These are phyloP conservation scores for Hydrozoanthus tunicans DNA, from an alignment of 64 coral and sea anemone genomes.

Conservation along the genomic window DNA sequence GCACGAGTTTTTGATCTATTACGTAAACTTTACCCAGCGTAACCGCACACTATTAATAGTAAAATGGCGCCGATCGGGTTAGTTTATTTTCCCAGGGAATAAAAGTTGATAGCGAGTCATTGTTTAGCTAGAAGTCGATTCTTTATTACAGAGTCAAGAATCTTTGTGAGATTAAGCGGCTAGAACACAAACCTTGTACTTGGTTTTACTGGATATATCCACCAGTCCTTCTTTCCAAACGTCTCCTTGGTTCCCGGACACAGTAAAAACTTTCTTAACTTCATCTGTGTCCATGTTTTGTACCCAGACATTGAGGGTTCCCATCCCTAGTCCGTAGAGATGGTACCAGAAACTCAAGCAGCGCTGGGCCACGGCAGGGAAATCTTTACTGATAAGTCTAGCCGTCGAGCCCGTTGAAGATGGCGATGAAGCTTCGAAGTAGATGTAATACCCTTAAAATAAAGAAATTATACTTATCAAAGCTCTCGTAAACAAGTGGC, in stretches of 20 bases:
- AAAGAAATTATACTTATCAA: not conserved
- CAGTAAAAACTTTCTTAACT: constrained; percentile 14
- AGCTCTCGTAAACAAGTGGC: not conserved
- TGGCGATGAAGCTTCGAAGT: constrained; percentile 34
- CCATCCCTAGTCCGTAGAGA: constrained; percentile 19
- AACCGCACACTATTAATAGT: too few relatives aligned
- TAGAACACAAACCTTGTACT: constrained; percentile 18
- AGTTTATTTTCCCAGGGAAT: too few relatives aligned
- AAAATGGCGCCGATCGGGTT: too few relatives aligned
- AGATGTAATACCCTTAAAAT: constrained; percentile 26
- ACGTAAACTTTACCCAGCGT: too few relatives aligned
- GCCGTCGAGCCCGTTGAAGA: constrained; percentile 10
- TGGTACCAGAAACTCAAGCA: constrained; percentile 52
- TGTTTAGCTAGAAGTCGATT: too few relatives aligned
- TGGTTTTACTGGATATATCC: constrained; percentile 1
- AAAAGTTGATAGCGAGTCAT: too few relatives aligned
- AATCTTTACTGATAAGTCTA: constrained; percentile 36
- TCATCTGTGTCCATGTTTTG: not conserved
- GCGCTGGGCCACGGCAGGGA: constrained; percentile 25
- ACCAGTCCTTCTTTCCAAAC: constrained; percentile 23
- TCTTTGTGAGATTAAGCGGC: too few relatives aligned
- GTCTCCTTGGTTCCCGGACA: constrained; percentile 45
- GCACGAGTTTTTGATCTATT: too few relatives aligned
- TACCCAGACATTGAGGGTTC: constrained; percentile 42
- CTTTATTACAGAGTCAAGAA: not conserved